phyloP scores from a whole-genome alignment of 2,888 invertebrate genomes.

The Brenthis hecate region DNA sequence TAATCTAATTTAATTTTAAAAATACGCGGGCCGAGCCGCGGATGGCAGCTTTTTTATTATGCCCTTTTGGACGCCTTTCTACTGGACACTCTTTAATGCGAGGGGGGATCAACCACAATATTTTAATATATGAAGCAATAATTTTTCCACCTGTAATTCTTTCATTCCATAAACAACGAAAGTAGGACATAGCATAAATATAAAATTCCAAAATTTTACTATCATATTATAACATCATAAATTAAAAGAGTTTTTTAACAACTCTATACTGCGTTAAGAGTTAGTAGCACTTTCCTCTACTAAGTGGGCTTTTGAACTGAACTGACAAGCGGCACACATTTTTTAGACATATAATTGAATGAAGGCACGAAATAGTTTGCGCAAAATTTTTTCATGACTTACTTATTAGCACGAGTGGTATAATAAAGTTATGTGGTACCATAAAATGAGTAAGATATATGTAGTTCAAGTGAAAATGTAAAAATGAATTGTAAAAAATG shows the following conservation, averaged over 20 bases:
- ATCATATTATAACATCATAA: background rate
- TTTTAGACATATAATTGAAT: conserved; percentile 14
- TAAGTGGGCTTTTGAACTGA: conserved; percentile 12
- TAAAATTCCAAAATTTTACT: conserved; percentile 1
- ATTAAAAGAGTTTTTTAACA: conserved; percentile 9
- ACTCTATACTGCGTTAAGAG: conserved; percentile 17
- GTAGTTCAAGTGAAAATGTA: background rate
- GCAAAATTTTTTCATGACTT: conserved; percentile 4
- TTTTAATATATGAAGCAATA: too few relatives aligned
- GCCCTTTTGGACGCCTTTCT: too few relatives aligned
- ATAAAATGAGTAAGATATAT: background rate
- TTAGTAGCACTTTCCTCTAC: conserved; percentile 11
- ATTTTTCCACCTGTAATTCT: background rate
- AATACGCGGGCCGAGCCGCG: too few relatives aligned
- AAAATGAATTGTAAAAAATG: conserved; percentile 17
- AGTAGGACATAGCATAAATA: conserved; percentile 2
- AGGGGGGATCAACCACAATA: too few relatives aligned
- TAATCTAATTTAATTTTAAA: too few relatives aligned
- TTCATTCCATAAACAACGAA: background rate
- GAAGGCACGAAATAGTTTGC: conserved; percentile 9
- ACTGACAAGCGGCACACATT: conserved; percentile 19
- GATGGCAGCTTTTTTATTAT: too few relatives aligned
- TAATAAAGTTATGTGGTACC: background rate
- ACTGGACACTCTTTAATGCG: too few relatives aligned
- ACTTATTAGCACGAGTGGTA: conserved; percentile 2